These are phyloP conservation scores for Reticulitermes lucifugus DNA, from an alignment of 2,888 invertebrate genomes.

Conservation along the genomic window DNA sequence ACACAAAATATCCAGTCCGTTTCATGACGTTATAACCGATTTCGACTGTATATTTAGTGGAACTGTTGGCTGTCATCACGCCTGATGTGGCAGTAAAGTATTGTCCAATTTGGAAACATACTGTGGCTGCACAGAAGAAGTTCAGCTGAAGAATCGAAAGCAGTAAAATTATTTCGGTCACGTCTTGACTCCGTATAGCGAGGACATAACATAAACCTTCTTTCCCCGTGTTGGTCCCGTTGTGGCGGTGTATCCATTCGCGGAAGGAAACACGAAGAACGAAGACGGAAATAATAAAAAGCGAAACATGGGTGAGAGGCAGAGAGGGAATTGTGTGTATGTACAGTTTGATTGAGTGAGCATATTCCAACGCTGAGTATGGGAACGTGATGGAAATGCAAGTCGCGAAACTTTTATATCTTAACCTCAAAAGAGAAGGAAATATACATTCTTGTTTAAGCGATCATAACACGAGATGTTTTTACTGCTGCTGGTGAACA, in stretches of 20 bases:
- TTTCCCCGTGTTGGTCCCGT: background rate
- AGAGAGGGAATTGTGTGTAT: too few relatives aligned
- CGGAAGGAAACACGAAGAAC: background rate
- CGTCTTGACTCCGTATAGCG: constrained; percentile 34
- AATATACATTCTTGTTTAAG: background rate
- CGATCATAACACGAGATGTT: background rate
- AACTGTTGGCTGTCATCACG: too few relatives aligned
- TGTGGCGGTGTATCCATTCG: background rate
- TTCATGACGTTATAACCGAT: too few relatives aligned
- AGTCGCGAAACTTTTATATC: constrained; percentile 27
- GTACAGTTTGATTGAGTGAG: constrained; percentile 37
- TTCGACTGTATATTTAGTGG: too few relatives aligned
- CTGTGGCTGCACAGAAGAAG: background rate
- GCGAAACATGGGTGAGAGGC: too few relatives aligned
- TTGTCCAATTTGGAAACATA: background rate
- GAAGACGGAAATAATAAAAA: too few relatives aligned
- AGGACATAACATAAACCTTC: constrained; percentile 45
- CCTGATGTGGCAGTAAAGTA: too few relatives aligned
- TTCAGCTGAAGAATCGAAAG: background rate
- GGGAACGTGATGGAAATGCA: constrained; percentile 26
- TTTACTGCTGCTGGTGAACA: constrained; percentile 12
- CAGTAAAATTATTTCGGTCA: constrained; percentile 37
- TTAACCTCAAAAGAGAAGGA: constrained; percentile 19
- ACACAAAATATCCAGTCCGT: too few relatives aligned
- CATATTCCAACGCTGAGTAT: constrained; percentile 30